Conservation (phyloP, 2,888 invertebrate species). For the Hanleya hanleyi region DNA sequence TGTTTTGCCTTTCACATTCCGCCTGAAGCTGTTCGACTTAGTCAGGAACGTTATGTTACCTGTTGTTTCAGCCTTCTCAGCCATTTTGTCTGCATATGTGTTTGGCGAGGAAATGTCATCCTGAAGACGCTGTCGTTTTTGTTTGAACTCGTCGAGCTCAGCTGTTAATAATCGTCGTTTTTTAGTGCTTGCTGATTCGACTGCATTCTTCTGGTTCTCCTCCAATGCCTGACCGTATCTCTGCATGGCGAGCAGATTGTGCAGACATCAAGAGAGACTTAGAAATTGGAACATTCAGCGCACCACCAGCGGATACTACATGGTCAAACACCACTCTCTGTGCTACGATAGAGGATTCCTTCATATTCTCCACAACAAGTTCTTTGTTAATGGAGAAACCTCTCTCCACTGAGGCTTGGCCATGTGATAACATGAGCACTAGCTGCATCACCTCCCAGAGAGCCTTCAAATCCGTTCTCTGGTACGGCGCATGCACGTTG, state of each 20-base stretch:
- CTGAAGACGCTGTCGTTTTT: not conserved
- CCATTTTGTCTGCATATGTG: slow-evolving; percentile 3
- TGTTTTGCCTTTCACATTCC: slow-evolving; percentile 5
- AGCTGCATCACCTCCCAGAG: not conserved
- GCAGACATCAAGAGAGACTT: not conserved
- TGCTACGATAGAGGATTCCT: not conserved
- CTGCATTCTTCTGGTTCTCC: not conserved
- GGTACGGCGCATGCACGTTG: too few relatives aligned
- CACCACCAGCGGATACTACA: not conserved
- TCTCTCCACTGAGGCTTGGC: not conserved
- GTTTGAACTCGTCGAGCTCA: not conserved
- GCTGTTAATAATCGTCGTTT: not conserved
- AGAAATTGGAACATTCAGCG: not conserved
- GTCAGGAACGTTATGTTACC: slow-evolving; percentile 1
- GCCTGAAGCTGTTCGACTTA: too few relatives aligned
- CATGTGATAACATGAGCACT: not conserved
- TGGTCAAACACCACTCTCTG: slow-evolving; percentile 1
- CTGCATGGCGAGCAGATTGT: not conserved
- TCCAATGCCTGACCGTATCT: not conserved
- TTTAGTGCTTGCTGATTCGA: not conserved
- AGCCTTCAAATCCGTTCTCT: not conserved
- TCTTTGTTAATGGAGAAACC: not conserved
- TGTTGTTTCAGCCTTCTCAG: slow-evolving; percentile 12
- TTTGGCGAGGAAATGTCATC: not conserved
- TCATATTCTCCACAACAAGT: not conserved